phyloP scores from a whole-genome alignment of 2,113 vertebrate genomes.

The crab-eating macaque (Macaca fascicularis) region T2T-MFA8v1.1 NC_088381.1:6327501-6328000 shows the following conservation, averaged over 20 bases:
- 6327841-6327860: background rate
- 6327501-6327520: background rate
- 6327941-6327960: background rate
- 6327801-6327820: background rate
- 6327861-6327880: background rate
- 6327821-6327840: background rate
- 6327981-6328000: background rate
- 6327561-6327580: background rate
- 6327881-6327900: background rate
- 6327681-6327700: background rate
- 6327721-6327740: background rate
- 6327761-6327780: background rate
- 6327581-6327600: background rate
- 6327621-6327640: background rate
- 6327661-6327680: too few species aligned
- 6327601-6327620: background rate
- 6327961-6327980: background rate
- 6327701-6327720: background rate
- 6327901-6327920: background rate
- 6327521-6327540: background rate
- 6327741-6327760: background rate
- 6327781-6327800: background rate
- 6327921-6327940: background rate
- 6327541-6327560: background rate
- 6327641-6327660: background rate